These are phyloP conservation scores for Mythimna ferrago DNA, from an alignment of 2,888 invertebrate species.

Conservation along the genomic window DNA sequence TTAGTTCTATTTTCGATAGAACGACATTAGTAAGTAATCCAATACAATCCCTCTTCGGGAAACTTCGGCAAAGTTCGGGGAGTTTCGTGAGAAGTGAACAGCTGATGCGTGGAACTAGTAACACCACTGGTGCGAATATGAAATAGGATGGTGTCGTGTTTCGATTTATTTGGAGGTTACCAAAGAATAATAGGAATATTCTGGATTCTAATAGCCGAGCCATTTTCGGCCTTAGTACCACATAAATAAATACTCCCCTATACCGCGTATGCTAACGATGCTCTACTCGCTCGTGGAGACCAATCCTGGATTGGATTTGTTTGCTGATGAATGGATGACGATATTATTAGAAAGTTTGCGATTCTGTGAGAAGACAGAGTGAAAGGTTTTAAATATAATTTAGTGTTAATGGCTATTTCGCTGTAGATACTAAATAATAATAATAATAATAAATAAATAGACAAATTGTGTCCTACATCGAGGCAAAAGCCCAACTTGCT, in stretches of 20 bases:
- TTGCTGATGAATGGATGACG: too few species aligned
- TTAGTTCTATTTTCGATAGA: conserved; percentile 17
- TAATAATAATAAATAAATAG: too few species aligned
- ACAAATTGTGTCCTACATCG: too few species aligned
- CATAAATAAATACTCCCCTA: neutral
- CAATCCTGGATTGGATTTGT: too few species aligned
- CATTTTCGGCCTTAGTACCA: neutral
- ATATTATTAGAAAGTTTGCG: too few species aligned
- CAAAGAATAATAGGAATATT: neutral
- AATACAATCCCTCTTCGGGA: conserved; percentile 22
- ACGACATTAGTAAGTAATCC: conserved; percentile 18
- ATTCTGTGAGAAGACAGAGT: too few species aligned
- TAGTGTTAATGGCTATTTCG: too few species aligned
- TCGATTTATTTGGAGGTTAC: conserved; percentile 1
- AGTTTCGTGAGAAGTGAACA: conserved; percentile 46
- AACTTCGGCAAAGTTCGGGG: conserved; percentile 40
- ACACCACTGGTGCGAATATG: conserved; percentile 8
- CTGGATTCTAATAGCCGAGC: neutral
- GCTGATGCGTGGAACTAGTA: conserved; percentile 32
- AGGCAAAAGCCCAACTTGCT: too few species aligned
- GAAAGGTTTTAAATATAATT: too few species aligned
- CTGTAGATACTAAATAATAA: too few species aligned
- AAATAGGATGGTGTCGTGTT: conserved; percentile 8
- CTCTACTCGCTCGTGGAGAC: too few species aligned
- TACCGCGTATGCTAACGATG: too few species aligned